Conservation (phyloP, 2,113 vertebrate genomes). For the Dascyllus trimaculatus region DNA sequence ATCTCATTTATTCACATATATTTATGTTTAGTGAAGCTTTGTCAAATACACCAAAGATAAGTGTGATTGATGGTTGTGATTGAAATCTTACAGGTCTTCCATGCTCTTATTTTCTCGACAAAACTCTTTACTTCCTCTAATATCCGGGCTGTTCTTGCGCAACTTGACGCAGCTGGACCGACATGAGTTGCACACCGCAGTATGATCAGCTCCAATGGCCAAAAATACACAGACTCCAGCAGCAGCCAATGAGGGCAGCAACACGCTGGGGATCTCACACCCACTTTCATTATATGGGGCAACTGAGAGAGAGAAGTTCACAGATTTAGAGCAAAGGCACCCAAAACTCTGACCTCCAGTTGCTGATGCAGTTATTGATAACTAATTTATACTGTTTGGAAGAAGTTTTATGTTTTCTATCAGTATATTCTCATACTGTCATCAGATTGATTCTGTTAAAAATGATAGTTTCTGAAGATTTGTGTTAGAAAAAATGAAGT, state of each 20-base stretch:
- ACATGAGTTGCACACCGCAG: constrained; percentile 66
- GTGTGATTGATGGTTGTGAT: no score
- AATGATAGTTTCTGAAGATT: no score
- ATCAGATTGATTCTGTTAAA: no score
- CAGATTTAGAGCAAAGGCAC: constrained; percentile 11
- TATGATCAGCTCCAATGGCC: constrained; percentile 71
- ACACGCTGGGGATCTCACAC: constrained; percentile 57
- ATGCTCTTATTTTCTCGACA: constrained; percentile 48
- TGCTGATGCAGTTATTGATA: not conserved
- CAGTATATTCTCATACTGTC: no score
- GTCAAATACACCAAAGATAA: no score
- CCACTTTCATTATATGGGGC: constrained; percentile 46
- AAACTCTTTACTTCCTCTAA: constrained; percentile 31
- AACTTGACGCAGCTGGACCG: constrained; percentile 43
- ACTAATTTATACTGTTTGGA: not conserved
- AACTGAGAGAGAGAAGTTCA: constrained; percentile 18
- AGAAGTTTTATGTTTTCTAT: no score
- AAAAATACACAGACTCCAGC: constrained; percentile 85
- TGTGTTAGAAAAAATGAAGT: no score
- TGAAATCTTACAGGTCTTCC: no score
- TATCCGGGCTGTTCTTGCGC: not conserved
- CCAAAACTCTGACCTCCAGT: constrained; percentile 5
- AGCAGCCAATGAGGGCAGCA: constrained; percentile 77
- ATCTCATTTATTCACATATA: no score
- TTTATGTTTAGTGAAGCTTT: no score